phyloP scores from a whole-genome alignment of 2,113 vertebrate genomes.

The Rana temporaria region DNA sequence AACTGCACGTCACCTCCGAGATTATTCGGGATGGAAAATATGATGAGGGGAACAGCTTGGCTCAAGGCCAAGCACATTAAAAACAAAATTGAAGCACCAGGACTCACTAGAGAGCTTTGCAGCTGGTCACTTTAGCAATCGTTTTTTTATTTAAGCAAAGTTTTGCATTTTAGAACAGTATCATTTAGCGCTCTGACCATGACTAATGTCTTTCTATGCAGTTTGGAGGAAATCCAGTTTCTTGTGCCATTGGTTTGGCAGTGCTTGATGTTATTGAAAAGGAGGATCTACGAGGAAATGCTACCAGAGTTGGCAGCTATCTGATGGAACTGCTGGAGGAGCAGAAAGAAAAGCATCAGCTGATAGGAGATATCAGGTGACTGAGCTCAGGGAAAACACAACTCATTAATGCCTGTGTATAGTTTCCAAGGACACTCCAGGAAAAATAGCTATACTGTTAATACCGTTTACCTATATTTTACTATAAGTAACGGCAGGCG shows the following conservation, averaged over 20 bases:
- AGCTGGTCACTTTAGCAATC: too few relatives aligned
- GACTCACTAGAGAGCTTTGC: too few relatives aligned
- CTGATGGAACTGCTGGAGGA: constrained; percentile 77
- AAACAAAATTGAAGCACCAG: too few relatives aligned
- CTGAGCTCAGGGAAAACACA: not conserved
- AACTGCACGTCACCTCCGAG: too few relatives aligned
- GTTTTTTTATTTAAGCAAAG: too few relatives aligned
- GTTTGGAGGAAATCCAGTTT: constrained; percentile 97
- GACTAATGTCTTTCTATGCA: constrained; percentile 59
- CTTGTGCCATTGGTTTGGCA: constrained; percentile 90
- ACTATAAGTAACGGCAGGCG: too few relatives aligned
- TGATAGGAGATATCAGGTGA: constrained; percentile 91
- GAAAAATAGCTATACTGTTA: not conserved
- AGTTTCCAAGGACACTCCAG: not conserved
- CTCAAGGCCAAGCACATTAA: too few relatives aligned
- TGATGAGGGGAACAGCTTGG: too few relatives aligned
- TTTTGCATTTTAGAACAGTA: too few relatives aligned
- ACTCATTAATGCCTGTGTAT: not conserved
- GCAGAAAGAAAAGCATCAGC: constrained; percentile 84
- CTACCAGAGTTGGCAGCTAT: constrained; percentile 81
- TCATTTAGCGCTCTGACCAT: too few relatives aligned
- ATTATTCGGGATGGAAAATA: too few relatives aligned
- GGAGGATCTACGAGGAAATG: constrained; percentile 90
- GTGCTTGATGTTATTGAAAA: constrained; percentile 89
- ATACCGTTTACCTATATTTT: too few relatives aligned